Base-by-base conservation (phyloP, 2,797 vertebrate species). In the Molossus molossus region DNA sequence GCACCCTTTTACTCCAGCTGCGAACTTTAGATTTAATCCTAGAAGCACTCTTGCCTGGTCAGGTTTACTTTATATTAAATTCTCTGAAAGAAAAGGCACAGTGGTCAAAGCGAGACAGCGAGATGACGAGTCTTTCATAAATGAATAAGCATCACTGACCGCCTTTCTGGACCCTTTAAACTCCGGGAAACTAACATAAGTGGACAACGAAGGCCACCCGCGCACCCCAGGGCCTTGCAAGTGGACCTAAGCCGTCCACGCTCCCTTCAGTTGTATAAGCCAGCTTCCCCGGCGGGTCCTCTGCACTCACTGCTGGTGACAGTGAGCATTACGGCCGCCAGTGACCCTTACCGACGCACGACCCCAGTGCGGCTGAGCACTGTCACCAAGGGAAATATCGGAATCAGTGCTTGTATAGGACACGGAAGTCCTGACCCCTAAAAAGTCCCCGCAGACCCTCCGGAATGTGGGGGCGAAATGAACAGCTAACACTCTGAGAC, bases 181-280 rank as follows among this genome's bases (percentile, higher is more conserved):
- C 99, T 99, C 98, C 98, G 98, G 99, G 99, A 99, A 99, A 99
- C 99, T 99, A 99, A 99, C 99, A 99, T 99, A 99, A 99, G 99
- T 98, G 99, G 99, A 99, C 99, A 99, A 99, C 98, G 98, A 98
- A 99, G 98, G 98, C 88, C 98, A 98, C 98, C 97, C 98, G 98
- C 99, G 48, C 25, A 98, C 98, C 97, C 98, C 98, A 98, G 98
- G 99, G 99, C 98, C 98, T 97, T 97, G 95, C 97, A 99, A 99
- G 99, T 99, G 99, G 99, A 99, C 99, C 99, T 99, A 99, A 99
- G 99, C 99, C 98, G 98, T 99, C 98, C 97, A 98, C 99, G 99
- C 99, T 99, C 98, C 98, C 99, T 99, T 98, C 99, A 99, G 98
- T 99, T 99, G 99, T 99, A 99, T 99, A 99, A 99, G 99, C 97